A percentile compares a stretch with the other conserved stretches of the same genome.
Evolutionary conservation across 2,113 vertebrate species (phyloP).

Genomic region (Silurus asotus): DNA sequence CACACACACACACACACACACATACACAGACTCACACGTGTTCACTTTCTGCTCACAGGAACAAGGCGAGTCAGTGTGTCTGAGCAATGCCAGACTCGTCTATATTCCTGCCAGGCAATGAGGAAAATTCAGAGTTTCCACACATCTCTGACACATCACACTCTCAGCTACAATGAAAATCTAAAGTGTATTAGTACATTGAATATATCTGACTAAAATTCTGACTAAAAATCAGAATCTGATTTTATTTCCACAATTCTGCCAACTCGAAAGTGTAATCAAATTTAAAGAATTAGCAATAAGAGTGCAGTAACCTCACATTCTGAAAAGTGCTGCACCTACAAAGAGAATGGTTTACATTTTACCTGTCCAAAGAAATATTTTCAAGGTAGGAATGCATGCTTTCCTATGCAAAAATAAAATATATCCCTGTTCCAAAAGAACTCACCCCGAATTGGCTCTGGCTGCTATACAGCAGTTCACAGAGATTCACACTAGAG

Average conservation of each 20-base stretch:
- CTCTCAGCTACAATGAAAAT: not conserved
- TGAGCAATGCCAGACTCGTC: conserved; percentile 19
- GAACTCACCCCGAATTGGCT: conserved; percentile 68
- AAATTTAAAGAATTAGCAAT: not conserved
- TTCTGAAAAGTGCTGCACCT: not conserved
- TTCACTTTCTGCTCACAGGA: conserved; percentile 62
- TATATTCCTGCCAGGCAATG: conserved; percentile 40
- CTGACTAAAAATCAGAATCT: not conserved
- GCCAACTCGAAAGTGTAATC: not conserved
- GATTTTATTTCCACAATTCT: not conserved
- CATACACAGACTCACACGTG: conserved; percentile 33
- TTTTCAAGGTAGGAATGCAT: not conserved
- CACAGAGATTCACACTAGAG: conserved; percentile 26
- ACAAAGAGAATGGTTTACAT: not conserved
- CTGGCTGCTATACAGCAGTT: conserved; percentile 63
- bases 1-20: conserved; percentile 37
- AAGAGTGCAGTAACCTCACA: not conserved
- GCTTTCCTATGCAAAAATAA: not conserved
- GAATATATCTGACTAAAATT: no score
- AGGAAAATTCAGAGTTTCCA: conserved; percentile 33
- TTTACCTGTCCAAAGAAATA: not conserved
- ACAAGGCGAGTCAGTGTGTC: conserved; percentile 63
- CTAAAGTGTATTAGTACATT: not conserved
- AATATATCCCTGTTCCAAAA: not conserved
- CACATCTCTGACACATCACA: conserved; percentile 20